Evolutionary conservation across 35 echinoderm and acorn worm species (phyloP).

Genomic region (Apostichopus japonicus): DNA sequence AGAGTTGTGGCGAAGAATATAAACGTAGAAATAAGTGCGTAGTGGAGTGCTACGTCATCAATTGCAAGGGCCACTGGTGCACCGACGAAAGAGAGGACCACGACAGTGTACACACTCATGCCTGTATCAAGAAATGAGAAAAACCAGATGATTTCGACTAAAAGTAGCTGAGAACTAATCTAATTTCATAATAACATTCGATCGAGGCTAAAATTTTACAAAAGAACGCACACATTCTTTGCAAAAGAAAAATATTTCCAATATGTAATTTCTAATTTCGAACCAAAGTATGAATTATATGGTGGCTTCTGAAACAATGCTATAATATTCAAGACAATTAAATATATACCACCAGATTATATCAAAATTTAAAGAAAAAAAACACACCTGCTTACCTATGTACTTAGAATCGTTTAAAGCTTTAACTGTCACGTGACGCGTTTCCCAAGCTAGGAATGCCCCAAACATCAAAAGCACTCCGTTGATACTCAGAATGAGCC

Average conservation of each 20-base stretch:
- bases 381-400: slow-evolving; percentile 50
- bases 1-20: slow-evolving; percentile 82
- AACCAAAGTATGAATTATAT: too few relatives aligned
- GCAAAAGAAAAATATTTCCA: too few relatives aligned
- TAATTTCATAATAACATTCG: too few relatives aligned
- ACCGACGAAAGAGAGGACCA: slow-evolving; percentile 72
- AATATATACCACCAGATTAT: too few relatives aligned
- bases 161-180: too few relatives aligned
- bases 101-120: slow-evolving; percentile 81
- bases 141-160: too few relatives aligned
- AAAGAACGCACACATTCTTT: too few relatives aligned
- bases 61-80: slow-evolving; percentile 67
- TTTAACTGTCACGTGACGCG: slow-evolving; percentile 47
- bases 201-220: too few relatives aligned
- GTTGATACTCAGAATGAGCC: slow-evolving; percentile 15
- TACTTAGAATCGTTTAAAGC: slow-evolving; percentile 71
- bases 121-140: slow-evolving; percentile 43
- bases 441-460: slow-evolving; percentile 76
- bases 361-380: too few relatives aligned
- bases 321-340: too few relatives aligned
- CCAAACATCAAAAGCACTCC: slow-evolving; percentile 64
- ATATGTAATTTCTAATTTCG: too few relatives aligned
- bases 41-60: slow-evolving; percentile 69
- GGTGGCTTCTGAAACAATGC: too few relatives aligned
- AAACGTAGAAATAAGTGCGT: slow-evolving; percentile 68